Evolutionary conservation across 2,797 vertebrate species (phyloP).

Genomic region (Chaetophractus vellerosus): DNA sequence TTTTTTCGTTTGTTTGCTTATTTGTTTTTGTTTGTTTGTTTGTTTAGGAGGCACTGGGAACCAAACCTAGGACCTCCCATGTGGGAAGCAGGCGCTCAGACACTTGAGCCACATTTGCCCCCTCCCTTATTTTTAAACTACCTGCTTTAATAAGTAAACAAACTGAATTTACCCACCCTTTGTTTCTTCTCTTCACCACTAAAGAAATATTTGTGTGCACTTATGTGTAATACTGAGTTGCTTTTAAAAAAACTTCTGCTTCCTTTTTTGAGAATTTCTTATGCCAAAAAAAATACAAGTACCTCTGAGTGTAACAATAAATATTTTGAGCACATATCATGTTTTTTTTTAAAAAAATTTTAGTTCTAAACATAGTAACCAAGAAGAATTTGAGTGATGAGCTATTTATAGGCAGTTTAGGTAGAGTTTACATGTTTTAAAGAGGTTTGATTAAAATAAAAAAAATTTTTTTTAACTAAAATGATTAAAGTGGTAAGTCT

Average conservation of each 20-base stretch:
- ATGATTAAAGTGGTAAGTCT: slow-evolving; percentile 39
- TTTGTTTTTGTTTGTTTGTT: too few species aligned
- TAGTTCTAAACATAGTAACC: slow-evolving; percentile 46
- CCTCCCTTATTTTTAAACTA: neutral
- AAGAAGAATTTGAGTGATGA: slow-evolving; percentile 44
- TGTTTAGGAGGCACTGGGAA: too few species aligned
- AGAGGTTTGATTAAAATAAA: slow-evolving; percentile 65
- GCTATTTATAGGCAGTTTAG: slow-evolving; percentile 2
- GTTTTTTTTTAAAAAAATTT: slow-evolving; percentile 53
- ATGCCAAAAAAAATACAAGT: slow-evolving; percentile 44
- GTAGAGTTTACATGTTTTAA: slow-evolving; percentile 64
- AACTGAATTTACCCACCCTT: neutral
- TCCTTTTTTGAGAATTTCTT: slow-evolving; percentile 41
- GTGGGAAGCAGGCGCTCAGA: too few species aligned
- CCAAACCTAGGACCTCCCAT: too few species aligned
- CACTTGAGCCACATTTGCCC: too few species aligned
- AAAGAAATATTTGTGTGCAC: slow-evolving; percentile 39
- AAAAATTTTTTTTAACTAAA: slow-evolving; percentile 59
- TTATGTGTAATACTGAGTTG: slow-evolving; percentile 7
- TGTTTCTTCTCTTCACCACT: slow-evolving; percentile 30
- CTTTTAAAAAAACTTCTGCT: slow-evolving; percentile 20
- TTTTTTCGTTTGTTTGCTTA: too few species aligned
- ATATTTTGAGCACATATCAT: slow-evolving; percentile 45
- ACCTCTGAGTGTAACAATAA: slow-evolving; percentile 10
- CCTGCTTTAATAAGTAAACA: neutral